These are phyloP conservation scores for Eristalinus sepulchralis DNA, from an alignment of 2,888 invertebrate species.

Conservation along the genomic window DNA sequence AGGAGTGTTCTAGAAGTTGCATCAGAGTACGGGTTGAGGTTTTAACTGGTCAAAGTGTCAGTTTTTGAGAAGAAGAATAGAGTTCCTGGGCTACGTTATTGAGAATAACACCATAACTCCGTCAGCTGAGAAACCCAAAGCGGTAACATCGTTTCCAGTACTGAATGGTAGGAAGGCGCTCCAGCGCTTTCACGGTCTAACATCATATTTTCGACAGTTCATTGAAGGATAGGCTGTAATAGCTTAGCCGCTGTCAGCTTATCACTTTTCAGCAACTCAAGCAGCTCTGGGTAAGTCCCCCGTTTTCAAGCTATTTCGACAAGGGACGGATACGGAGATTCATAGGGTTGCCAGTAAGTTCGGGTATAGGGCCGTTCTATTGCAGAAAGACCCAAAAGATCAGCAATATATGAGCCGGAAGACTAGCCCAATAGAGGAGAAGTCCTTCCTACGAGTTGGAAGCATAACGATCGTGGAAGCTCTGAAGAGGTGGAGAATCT, in stretches of 20 bases:
- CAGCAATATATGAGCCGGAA: conserved; percentile 10
- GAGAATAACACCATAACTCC: not conserved
- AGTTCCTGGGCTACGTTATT: conserved; percentile 40
- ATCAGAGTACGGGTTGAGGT: conserved; percentile 16
- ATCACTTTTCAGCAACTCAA: not conserved
- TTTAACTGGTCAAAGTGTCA: conserved; percentile 36
- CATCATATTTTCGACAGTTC: not conserved
- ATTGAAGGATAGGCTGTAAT: not conserved
- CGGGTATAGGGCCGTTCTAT: not conserved
- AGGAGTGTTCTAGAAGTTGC: conserved; percentile 35
- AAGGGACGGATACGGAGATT: not conserved
- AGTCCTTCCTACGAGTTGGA: not conserved
- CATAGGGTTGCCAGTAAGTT: not conserved
- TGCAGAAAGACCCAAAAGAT: not conserved
- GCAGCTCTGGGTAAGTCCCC: too few species aligned
- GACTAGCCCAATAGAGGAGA: not conserved
- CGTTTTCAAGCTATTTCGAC: not conserved
- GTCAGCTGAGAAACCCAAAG: too few species aligned
- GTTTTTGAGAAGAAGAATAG: conserved; percentile 20
- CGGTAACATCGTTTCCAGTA: too few species aligned
- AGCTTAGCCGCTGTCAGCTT: not conserved
- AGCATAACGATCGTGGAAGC: not conserved
- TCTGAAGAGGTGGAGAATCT: not conserved
- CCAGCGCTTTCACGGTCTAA: too few species aligned
- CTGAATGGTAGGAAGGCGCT: too few species aligned